Evolutionary conservation across 2,113 vertebrate species (phyloP), one percentile per base, ranked within the genome.

Genomic region (Rhynchopsitta pachyrhyncha): DNA sequence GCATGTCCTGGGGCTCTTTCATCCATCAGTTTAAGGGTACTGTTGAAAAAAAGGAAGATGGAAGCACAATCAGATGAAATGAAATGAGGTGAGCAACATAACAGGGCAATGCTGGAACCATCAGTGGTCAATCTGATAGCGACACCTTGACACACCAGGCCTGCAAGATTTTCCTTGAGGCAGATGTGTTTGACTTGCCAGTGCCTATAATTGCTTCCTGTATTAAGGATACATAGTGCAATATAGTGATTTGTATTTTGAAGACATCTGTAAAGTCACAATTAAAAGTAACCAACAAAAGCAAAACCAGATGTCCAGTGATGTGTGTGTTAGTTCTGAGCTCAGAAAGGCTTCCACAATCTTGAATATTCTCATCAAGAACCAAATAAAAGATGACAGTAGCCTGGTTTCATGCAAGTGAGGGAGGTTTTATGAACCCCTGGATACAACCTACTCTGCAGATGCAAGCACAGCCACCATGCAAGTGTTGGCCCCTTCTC

Each of bases 211-310:
- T 75, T 90, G 64, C 66, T 80, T 90, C 60, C 71, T 79, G 23
- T 90, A 42, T 75, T 85, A 82, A 63, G 55, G 80, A 75, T 57
- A 35, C 35, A 44, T 31, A 12, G 11, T 29, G 10, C 16, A 71
- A 41, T 49, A 55, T 2, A 23, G 55, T 52, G 74, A 83, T 92
- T 71, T 78, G 47, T 68, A 78, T 73, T 92, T 69, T 49, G 76
- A 91, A 86, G 66, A 64, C 7, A 7, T n/a, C 44, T 44, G 39
- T 53, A 62, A 31, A 71, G 55, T 64, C 39, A 57, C 31, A 75
- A 52, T 70, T 85, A 53, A 79, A 46, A 94, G 16, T 39, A 88
- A 77, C 24, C 64, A 64, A 60, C 42, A 92, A 90, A 90, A 78
- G 27, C 50, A 71, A 64, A 64, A 95, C 28, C 19, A 86, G 46